Conservation (phyloP, 1,140 invertebrate genomes). For the Bemisia tabaci region DNA sequence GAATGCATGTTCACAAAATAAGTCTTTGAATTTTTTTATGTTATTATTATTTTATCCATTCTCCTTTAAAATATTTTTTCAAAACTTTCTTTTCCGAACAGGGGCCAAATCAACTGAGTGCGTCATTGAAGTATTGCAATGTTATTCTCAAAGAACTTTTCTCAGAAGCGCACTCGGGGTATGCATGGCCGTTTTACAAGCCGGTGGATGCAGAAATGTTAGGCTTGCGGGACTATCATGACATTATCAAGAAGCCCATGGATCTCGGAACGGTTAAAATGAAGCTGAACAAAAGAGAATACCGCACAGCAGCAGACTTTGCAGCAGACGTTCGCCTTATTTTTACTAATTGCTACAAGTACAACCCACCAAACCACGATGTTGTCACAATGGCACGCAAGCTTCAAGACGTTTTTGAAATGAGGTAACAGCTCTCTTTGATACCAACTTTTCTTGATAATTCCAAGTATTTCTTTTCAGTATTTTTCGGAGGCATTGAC, state of each 20-base stretch:
- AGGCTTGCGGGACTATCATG: slow-evolving; percentile 95
- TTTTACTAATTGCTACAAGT: slow-evolving; percentile 98
- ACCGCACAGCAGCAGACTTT: slow-evolving; percentile 82
- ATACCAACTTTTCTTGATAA: no score
- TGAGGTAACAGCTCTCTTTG: slow-evolving; percentile 5
- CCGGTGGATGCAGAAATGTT: slow-evolving; percentile 92
- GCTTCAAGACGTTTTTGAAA: slow-evolving; percentile 94
- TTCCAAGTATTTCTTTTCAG: no score
- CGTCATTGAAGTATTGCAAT: slow-evolving; percentile 81
- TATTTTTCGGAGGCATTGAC: no score
- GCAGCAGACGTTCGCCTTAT: slow-evolving; percentile 90
- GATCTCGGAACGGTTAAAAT: slow-evolving; percentile 91
- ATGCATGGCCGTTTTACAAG: slow-evolving; percentile 99
- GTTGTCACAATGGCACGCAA: slow-evolving; percentile 94
- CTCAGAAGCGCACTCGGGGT: slow-evolving; percentile 89
- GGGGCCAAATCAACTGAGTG: slow-evolving; percentile 40
- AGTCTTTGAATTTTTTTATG: no score
- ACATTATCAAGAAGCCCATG: slow-evolving; percentile 99
- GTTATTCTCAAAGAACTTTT: slow-evolving; percentile 91
- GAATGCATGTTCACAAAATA: no score
- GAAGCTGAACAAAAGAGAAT: slow-evolving; percentile 92
- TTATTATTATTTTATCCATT: no score
- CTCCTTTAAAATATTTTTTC: no score
- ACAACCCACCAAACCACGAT: slow-evolving; percentile 94
- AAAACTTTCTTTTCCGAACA: no score